Evolutionary conservation across 2,113 vertebrate species (phyloP).

Genomic region (Myxocyprinus asiaticus): DNA sequence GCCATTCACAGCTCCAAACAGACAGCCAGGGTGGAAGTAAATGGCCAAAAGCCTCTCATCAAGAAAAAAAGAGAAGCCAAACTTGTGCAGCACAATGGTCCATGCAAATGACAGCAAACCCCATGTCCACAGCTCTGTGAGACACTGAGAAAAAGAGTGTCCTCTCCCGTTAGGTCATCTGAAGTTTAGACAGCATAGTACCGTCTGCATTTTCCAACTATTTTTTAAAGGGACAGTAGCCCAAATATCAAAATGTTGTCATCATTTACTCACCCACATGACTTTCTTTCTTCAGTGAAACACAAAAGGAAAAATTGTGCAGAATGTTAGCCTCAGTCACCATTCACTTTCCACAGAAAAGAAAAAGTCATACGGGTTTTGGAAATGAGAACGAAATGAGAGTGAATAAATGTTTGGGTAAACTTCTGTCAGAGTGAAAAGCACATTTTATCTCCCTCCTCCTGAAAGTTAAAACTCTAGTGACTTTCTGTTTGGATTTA

Average conservation of each 20-base stretch:
- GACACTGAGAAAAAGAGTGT: constrained; percentile 50
- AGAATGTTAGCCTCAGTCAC: too few relatives aligned
- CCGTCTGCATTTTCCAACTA: constrained; percentile 72
- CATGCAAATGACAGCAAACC: constrained; percentile 78
- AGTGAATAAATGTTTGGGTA: too few relatives aligned
- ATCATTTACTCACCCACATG: too few relatives aligned
- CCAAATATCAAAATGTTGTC: too few relatives aligned
- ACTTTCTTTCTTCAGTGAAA: too few relatives aligned
- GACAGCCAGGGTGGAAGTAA: constrained; percentile 86
- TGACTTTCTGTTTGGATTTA: constrained; percentile 70
- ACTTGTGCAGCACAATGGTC: constrained; percentile 81
- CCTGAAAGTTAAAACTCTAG: constrained; percentile 25
- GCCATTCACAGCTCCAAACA: constrained; percentile 82
- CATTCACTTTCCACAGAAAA: too few relatives aligned
- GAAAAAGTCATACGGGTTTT: too few relatives aligned
- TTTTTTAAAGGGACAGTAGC: constrained; percentile 23
- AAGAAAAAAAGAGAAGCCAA: constrained; percentile 81
- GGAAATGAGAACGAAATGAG: too few relatives aligned
- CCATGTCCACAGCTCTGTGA: constrained; percentile 57
- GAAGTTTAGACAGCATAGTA: constrained; percentile 74
- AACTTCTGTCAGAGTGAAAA: constrained; percentile 48
- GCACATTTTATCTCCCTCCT: constrained; percentile 60
- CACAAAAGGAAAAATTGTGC: too few relatives aligned
- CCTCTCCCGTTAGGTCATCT: constrained; percentile 69
- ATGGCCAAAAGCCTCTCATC: constrained; percentile 79